Evolutionary conservation across 2,888 invertebrate genomes (phyloP).

Genomic region (Erynnis tages): DNA sequence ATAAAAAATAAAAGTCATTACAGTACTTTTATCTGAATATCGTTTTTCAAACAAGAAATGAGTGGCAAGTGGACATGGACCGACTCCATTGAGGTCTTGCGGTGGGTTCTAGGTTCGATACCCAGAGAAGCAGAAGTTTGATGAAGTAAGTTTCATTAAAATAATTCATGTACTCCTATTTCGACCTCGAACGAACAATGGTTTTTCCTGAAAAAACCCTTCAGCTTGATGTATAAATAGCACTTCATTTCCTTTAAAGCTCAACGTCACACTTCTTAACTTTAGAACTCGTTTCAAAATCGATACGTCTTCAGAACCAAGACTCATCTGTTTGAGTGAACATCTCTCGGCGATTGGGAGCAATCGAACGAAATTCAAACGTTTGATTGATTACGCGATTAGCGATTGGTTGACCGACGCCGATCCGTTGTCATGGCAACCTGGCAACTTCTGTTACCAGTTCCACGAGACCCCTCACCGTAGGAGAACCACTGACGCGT

Average conservation of each 20-base stretch:
- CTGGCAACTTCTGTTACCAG: slow-evolving; percentile 36
- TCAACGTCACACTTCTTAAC: slow-evolving; percentile 1
- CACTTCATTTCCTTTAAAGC: neutral
- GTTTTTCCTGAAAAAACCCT: no score
- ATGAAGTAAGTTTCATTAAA: no score
- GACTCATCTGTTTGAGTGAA: slow-evolving; percentile 21
- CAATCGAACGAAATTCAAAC: slow-evolving; percentile 35
- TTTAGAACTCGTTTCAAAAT: slow-evolving; percentile 10
- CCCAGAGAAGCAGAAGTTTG: no score
- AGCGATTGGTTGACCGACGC: slow-evolving; percentile 55
- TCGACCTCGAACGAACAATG: no score
- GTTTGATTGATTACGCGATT: slow-evolving; percentile 65
- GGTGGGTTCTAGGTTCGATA: no score
- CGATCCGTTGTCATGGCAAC: slow-evolving; percentile 45
- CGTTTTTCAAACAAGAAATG: no score
- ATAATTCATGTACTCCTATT: no score
- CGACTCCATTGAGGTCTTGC: no score
- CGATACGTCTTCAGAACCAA: slow-evolving; percentile 20
- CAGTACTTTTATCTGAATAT: no score
- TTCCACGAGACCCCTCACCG: slow-evolving; percentile 31
- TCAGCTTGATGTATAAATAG: no score
- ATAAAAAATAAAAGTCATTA: no score
- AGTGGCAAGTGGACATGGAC: no score
- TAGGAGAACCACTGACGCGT: slow-evolving; percentile 37
- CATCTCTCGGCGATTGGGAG: slow-evolving; percentile 30